phyloP scores from a whole-genome alignment of 2,113 vertebrate species.

The Coptodon bakossiorum region DNA sequence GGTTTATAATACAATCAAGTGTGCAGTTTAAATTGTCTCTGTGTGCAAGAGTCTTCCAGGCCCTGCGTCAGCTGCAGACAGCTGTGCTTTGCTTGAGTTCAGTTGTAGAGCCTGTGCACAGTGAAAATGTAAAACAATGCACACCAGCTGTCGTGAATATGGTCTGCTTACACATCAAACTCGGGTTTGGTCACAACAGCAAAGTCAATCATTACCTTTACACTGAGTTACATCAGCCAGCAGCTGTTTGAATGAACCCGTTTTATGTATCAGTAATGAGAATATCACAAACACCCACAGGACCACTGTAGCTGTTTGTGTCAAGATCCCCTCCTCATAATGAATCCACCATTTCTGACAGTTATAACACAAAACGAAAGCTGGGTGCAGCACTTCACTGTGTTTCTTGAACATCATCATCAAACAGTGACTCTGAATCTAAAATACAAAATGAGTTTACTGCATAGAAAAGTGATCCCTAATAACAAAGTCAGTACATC shows the following conservation, averaged over 20 bases:
- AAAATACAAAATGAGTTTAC: neutral
- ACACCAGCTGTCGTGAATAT: neutral
- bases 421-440: neutral
- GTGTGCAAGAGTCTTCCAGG: neutral
- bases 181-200: neutral
- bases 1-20: neutral
- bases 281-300: neutral
- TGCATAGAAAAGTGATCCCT: neutral
- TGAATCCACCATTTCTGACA: neutral
- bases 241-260: neutral
- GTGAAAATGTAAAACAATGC: too few relatives aligned
- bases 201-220: neutral
- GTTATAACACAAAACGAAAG: neutral
- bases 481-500: neutral
- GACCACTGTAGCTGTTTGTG: neutral
- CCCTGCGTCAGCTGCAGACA: neutral
- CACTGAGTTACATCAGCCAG: neutral
- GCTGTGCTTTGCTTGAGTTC: neutral
- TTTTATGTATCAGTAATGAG: fast-evolving
- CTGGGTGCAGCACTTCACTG: neutral
- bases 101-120: neutral
- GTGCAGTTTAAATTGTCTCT: neutral
- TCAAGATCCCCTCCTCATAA: fast-evolving
- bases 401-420: constrained; percentile 2
- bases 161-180: neutral